phyloP scores from a whole-genome alignment of 2,113 vertebrate species.

The Etheostoma cragini region DNA sequence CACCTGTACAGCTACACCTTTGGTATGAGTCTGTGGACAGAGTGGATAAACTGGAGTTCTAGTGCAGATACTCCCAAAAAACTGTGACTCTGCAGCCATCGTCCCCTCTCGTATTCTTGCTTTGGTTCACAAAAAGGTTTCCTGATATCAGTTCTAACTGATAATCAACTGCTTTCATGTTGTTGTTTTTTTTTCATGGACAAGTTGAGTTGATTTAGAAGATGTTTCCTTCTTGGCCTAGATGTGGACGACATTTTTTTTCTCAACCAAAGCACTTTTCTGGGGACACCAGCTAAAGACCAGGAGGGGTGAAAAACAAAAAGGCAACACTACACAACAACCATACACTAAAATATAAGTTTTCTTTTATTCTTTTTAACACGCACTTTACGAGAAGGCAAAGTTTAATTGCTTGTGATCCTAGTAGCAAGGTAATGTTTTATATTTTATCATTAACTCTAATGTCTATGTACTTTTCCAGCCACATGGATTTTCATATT shows the following conservation, averaged over 20 bases:
- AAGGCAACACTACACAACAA: conserved; percentile 66
- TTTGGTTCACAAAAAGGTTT: conserved; percentile 60
- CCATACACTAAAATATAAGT: conserved; percentile 38
- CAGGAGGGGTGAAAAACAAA: conserved; percentile 60
- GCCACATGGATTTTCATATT: conserved; percentile 57
- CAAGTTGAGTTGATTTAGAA: conserved; percentile 61
- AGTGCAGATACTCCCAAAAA: conserved; percentile 40
- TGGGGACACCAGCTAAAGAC: conserved; percentile 76
- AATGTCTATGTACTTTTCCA: conserved; percentile 74
- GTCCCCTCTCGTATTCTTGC: conserved; percentile 39
- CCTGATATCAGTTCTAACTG: conserved; percentile 43
- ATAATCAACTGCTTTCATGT: conserved; percentile 34
- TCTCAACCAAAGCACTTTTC: conserved; percentile 90
- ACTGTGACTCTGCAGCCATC: conserved; percentile 51
- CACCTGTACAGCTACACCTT: conserved; percentile 74
- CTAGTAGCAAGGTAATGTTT: conserved; percentile 78
- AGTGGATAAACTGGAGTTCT: conserved; percentile 48
- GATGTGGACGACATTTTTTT: conserved; percentile 66
- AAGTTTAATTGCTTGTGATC: conserved; percentile 81
- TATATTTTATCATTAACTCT: conserved; percentile 74
- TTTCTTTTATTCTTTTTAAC: conserved; percentile 68
- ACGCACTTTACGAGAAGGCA: conserved; percentile 85
- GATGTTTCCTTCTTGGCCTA: conserved; percentile 54
- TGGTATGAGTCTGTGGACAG: conserved; percentile 51
- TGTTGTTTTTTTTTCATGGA: conserved; percentile 38